Percentiles rank a stretch among this genome's conserved stretches.
Evolutionary conservation across 2,113 vertebrate species (phyloP).

Genomic region (Rhinoptilus africanus): DNA sequence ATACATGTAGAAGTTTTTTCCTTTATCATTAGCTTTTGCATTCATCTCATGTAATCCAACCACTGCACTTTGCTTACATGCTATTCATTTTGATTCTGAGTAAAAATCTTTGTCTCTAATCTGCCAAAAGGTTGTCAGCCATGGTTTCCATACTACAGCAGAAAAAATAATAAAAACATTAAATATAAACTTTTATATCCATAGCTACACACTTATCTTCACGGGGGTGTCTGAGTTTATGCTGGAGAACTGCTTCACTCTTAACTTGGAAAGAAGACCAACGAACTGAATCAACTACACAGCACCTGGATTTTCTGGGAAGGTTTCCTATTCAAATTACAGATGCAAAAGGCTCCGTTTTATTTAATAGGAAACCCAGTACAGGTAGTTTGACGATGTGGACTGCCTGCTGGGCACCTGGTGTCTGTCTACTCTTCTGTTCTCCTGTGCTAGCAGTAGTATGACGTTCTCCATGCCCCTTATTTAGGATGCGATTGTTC

Average conservation of each 20-base stretch:
- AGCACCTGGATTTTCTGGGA: neutral
- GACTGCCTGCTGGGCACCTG: neutral
- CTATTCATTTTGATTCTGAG: neutral
- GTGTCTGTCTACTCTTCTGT: fast-evolving
- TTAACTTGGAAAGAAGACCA: neutral
- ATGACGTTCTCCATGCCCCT: neutral
- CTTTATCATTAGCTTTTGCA: neutral
- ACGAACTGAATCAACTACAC: neutral
- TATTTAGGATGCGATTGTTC: neutral
- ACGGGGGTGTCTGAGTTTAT: neutral
- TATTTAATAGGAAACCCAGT: no score
- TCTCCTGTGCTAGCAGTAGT: neutral
- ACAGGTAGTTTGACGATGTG: fast-evolving
- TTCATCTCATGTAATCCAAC: neutral
- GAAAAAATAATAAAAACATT: neutral
- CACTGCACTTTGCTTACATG: neutral
- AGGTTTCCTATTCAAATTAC: neutral
- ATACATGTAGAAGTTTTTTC: neutral
- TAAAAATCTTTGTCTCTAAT: neutral
- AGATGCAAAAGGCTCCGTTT: neutral
- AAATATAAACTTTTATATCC: neutral
- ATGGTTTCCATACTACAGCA: neutral
- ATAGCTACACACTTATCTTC: neutral
- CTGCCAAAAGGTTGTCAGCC: neutral
- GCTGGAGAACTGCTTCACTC: neutral